Percentiles rank a stretch among this genome's conserved stretches.
Conservation (phyloP, 53 echinoderm and acorn worm genomes). For the Astropecten irregularis region DNA sequence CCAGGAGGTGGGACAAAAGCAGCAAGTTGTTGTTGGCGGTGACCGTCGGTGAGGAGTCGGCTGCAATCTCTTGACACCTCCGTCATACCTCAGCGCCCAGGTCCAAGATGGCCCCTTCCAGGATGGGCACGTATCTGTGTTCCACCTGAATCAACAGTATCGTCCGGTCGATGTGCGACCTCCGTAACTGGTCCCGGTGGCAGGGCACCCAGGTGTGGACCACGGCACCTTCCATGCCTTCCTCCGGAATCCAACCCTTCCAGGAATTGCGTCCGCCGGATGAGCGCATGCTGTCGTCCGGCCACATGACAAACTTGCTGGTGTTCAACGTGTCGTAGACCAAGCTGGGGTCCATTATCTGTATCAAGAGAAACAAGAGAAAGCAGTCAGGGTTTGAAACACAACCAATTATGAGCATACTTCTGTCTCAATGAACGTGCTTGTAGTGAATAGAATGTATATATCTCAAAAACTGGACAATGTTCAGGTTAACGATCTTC, state of each 20-base stretch:
- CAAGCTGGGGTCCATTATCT: constrained; percentile 86
- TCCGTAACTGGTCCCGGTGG: constrained; percentile 75
- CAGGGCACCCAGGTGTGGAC: constrained; percentile 93
- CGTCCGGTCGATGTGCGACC: constrained; percentile 94
- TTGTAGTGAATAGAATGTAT: no score
- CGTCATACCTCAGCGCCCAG: constrained; percentile 83
- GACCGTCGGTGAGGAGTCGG: no score
- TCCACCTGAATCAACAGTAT: constrained; percentile 89
- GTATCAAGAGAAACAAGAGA: no score
- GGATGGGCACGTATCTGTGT: constrained; percentile 84
- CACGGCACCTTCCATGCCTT: constrained; percentile 88
- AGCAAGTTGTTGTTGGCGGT: no score
- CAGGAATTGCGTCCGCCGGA: constrained; percentile 86
- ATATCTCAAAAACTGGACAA: no score
- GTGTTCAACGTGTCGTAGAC: constrained; percentile 86
- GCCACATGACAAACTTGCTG: constrained; percentile 93
- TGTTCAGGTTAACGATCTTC: no score
- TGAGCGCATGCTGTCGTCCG: constrained; percentile 85
- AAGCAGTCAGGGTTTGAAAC: no score
- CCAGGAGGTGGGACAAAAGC: no score
- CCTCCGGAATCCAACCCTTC: constrained; percentile 94
- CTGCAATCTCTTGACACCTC: no score
- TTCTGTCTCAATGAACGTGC: no score
- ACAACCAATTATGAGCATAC: no score
- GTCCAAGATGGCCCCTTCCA: constrained; percentile 74